Conservation (phyloP, 2,113 vertebrate genomes). For the Ursus arctos region DNA sequence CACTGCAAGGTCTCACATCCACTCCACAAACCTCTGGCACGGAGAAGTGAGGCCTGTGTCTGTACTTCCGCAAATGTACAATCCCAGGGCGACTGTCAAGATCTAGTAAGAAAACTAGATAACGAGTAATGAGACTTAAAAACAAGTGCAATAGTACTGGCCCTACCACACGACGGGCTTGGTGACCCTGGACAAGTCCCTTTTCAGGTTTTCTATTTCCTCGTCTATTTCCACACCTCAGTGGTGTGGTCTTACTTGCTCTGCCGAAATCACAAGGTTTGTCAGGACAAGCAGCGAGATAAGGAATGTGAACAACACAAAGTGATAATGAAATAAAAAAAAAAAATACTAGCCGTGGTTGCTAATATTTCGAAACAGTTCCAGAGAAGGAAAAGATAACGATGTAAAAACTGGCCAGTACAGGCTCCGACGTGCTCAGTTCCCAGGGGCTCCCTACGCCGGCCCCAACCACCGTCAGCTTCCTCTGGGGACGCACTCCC, state of each 20-base stretch:
- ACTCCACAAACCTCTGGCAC: neutral
- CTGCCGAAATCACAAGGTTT: neutral
- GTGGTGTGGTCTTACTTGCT: neutral
- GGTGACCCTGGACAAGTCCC: neutral
- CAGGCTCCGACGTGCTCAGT: neutral
- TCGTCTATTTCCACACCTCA: neutral
- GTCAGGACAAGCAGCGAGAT: constrained; percentile 1
- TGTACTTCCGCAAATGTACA: neutral
- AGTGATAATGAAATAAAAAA: constrained; percentile 3
- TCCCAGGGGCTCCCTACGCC: neutral
- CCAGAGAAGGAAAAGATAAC: neutral
- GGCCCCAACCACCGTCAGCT: neutral
- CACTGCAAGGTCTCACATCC: neutral
- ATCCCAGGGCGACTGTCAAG: neutral
- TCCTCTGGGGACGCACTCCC: neutral
- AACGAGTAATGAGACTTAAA: neutral
- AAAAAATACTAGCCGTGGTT: neutral
- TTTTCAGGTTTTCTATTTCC: neutral
- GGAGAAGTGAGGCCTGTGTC: neutral
- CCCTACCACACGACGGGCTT: neutral
- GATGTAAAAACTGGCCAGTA: neutral
- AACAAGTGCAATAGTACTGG: neutral
- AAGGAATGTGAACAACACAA: neutral
- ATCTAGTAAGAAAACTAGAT: neutral
- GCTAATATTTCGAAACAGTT: neutral